Base-by-base conservation (phyloP, 2,797 vertebrate species). In the Coregonus suidteri region DNA sequence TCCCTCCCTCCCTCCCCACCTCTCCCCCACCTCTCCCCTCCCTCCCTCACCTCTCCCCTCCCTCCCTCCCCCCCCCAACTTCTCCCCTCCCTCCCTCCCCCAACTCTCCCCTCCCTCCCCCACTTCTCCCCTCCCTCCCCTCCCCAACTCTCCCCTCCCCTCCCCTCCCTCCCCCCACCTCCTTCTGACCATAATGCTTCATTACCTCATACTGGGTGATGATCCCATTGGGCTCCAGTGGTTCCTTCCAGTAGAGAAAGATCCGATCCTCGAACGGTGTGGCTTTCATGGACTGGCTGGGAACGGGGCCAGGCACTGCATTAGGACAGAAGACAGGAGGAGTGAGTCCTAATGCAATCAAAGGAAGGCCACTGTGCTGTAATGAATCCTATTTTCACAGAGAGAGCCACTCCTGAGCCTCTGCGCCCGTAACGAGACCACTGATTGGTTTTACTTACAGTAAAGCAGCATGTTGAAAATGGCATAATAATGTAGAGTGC, bases 241-340 rank as follows among this genome's bases (percentile, higher is more conserved):
- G 98, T 82, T 99, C 97, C 85, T 98, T 99, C 98, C 98, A 99
- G 87, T 97, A 95, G 78, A 99, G 94, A 78, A 95, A 96, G 88
- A 99, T 98, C 81, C 96, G 95, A 90, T 99, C 98, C 93, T 99
- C 98, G 87, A 96, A 99, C 11, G 96, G 96, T 75, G 95, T 97
- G 87, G 97, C 97, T 91, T 95, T 96, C 68, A 98, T 91, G 0
- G 98, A 99, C 89, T 95, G 94, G 81, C 92, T 95, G 83, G 98
- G 97, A 89, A 99, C 97, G 14, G 95, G 90, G 71, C 97, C 97
- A 77, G 98, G 98, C 80, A 99, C 98, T 99, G 90, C 72, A 93
- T 73, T 30, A 25, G 37, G 41, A 51, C 41, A 47, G 68, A n/a
- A 51, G 68, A 70, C 68, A 47, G n/a, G 37, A 47, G 16, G 3